Base-by-base conservation (phyloP, 2,888 invertebrate species). In the Cryptus armator region DNA sequence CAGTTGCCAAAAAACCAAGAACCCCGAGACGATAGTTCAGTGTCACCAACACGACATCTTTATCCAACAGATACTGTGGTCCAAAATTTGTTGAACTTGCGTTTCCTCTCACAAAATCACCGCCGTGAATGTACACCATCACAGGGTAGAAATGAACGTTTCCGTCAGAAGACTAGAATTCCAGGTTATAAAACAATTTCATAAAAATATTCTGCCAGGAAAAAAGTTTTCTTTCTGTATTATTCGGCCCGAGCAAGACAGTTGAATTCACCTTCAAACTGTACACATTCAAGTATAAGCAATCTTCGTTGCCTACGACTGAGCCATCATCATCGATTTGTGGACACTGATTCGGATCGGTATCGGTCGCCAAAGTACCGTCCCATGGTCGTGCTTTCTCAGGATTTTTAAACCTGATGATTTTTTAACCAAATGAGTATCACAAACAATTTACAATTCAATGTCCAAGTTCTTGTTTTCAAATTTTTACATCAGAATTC, bases 1-100 rank as follows among this genome's bases (percentile, higher is more conserved):
- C 87, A 3, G 87, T 88, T 46, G 83, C 85, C 7, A 88, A 68
- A 43, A 87, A 89, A 82, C 90, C 90, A 0, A 90, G 53, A 16
- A 83, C 81, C 4, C 89, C 88, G 1, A 90, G 74, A 0, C 90
- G 90, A 66, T 90, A 90, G 66, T 90, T 89, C n/a, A 89, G 48
- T 10, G 79, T 79, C 10, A 90, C 90, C 1, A 88, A 10, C 1
- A 90, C 70, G 1, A 89, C 44, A 14, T 89, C 85, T 12, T 86
- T 74, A 24, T 90, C 90, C 3, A 90, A 14, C 0, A 90, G 43
- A 43, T 86, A 89, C 7, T 87, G 84, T 7, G 90, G 89, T 7
- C 85, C 86, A 29, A 12, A 43, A 24, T n/a, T 19, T 37, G 24
- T 62, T 9, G 76, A 71, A 24, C 29, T 81, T 66, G 46, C 77